Base-by-base conservation (phyloP, 2,797 vertebrate genomes). In the Falco concolor region DNA sequence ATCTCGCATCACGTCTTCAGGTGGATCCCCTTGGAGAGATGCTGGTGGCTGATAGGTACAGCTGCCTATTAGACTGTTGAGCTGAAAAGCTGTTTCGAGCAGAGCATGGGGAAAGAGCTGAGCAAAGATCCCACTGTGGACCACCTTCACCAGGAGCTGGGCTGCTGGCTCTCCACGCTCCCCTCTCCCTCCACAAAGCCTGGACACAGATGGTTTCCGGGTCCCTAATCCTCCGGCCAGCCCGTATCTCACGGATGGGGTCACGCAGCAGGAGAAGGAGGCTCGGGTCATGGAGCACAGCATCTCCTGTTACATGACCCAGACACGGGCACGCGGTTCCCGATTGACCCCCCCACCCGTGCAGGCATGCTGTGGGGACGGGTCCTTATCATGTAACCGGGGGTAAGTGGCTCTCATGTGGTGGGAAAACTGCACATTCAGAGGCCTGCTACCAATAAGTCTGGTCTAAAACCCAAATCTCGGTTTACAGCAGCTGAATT, bases 401-500 rank as follows among this genome's bases (percentile, higher is more conserved):
- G 19, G 23, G 18, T 25, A 32, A 1, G 0, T 25, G 21, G 8
- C 14, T 6, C 25, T 57, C 32, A 3, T 1, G 2, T 10, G 36
- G 32, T 32, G 44, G 40, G 17, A 22, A 36, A 49, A 17, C 2
- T 25, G 50, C 17, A 1, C 14, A 8, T 5, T 9, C 30, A 59
- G 40, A 36, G 20, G 20, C 10, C 45, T 49, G 42, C 24, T 60
- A 9, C 38, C 34, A 24, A 11, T 32, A 59, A 21, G 54, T 3
- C 53, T 11, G 24, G 7, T 38, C 61, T 54, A 14, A 63, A 65
- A 34, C 4, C 60, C 16, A 20, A 28, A 25, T 8, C 23, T 13
- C 28, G 32, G 24, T 73, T 56, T 60, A 28, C 50, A 65, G 72
- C 72, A 79, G 49, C 40, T 36, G 32, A 78, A 16, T 45, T 12